phyloP scores from a whole-genome alignment of 2,888 invertebrate genomes.

The Sarcophaga rosellei region DNA sequence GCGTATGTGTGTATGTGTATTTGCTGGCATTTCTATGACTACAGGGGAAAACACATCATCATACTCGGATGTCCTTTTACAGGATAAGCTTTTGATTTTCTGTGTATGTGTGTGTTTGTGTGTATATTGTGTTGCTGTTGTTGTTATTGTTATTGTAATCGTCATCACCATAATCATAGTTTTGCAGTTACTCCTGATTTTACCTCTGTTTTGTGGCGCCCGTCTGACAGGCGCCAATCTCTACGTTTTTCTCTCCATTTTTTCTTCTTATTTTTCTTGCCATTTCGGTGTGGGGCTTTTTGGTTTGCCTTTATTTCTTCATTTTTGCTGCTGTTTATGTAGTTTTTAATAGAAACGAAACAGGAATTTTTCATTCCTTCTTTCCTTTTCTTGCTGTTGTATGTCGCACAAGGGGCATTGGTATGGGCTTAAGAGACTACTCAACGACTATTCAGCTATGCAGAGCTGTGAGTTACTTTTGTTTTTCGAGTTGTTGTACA shows the following conservation, averaged over 20 bases:
- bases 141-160: conserved; percentile 74
- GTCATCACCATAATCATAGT: conserved; percentile 80
- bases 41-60: conserved; percentile 39
- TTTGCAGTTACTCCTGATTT: conserved; percentile 80
- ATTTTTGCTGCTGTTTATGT: conserved; percentile 42
- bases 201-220: conserved; percentile 79
- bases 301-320: conserved; percentile 9
- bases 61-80: conserved; percentile 65
- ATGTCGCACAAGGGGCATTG: conserved; percentile 13
- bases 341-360: conserved; percentile 56
- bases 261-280: background rate
- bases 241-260: conserved; percentile 25
- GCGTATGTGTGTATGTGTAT: background rate
- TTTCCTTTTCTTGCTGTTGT: conserved; percentile 61
- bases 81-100: conserved; percentile 27
- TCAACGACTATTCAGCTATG: background rate
- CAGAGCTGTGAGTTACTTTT: conserved; percentile 27
- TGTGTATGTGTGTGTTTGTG: background rate
- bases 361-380: background rate
- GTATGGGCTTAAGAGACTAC: conserved; percentile 32
- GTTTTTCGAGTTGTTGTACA: conserved; percentile 38
- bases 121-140: conserved; percentile 42
- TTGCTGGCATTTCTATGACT: background rate
- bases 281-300: too few species aligned
- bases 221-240: conserved; percentile 78